Evolutionary conservation across 2,888 invertebrate species (phyloP).

Genomic region (Erpobdella octoculata): DNA sequence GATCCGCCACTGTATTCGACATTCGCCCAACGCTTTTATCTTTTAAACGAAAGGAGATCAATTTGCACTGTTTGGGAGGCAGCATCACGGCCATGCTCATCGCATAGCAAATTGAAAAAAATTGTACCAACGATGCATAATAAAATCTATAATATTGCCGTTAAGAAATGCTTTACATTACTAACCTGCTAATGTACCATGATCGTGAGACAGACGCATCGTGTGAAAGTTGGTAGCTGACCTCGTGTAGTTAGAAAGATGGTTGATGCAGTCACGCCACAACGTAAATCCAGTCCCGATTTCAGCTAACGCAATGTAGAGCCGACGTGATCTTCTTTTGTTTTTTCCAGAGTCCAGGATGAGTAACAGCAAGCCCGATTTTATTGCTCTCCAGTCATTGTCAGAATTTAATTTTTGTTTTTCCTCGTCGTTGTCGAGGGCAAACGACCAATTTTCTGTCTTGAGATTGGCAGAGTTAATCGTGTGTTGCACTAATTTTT

Average conservation of each 20-base stretch:
- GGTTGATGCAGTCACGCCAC: conserved; percentile 15
- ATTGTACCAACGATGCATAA: too few relatives aligned
- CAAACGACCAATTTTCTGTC: neutral
- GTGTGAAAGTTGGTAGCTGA: conserved; percentile 3
- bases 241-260: neutral
- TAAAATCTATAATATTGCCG: too few relatives aligned
- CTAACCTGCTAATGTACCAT: conserved; percentile 22
- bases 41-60: too few relatives aligned
- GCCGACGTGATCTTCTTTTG: neutral
- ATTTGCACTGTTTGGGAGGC: too few relatives aligned
- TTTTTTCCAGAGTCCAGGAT: conserved; percentile 15
- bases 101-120: too few relatives aligned
- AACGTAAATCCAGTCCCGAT: conserved; percentile 22
- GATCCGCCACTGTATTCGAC: too few relatives aligned
- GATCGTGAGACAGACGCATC: conserved; percentile 20
- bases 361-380: conserved; percentile 20
- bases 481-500: too few relatives aligned
- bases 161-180: too few relatives aligned
- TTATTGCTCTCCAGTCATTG: conserved; percentile 9
- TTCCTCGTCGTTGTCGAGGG: neutral
- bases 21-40: too few relatives aligned
- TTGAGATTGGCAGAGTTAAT: neutral
- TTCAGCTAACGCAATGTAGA: conserved; percentile 22
- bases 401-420: too few relatives aligned
- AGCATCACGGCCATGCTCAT: too few relatives aligned